These are phyloP conservation scores for Drosophila maculinotata DNA, from an alignment of 2,888 invertebrate genomes.

Conservation along the genomic window DNA sequence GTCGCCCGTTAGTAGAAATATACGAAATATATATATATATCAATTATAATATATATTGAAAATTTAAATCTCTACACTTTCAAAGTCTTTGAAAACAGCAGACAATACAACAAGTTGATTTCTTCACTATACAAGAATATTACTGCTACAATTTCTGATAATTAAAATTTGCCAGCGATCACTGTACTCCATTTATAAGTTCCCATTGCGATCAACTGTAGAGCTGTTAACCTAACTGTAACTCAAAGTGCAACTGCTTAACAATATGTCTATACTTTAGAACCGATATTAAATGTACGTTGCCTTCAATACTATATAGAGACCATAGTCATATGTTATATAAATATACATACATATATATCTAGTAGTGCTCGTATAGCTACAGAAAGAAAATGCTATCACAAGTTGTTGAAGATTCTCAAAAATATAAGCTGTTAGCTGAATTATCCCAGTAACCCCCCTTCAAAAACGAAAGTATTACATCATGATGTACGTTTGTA, in stretches of 20 bases:
- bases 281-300: slow-evolving; percentile 39
- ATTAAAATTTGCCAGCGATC: not conserved
- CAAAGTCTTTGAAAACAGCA: no score
- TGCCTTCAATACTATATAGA: slow-evolving; percentile 51
- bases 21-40: not conserved
- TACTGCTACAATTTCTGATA: not conserved
- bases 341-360: slow-evolving; percentile 26
- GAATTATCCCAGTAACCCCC: slow-evolving; percentile 31
- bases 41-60: not conserved
- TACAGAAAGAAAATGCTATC: slow-evolving; percentile 12
- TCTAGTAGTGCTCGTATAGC: slow-evolving; percentile 21
- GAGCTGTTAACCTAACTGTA: slow-evolving; percentile 30
- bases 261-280: slow-evolving; percentile 43
- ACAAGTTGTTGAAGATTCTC: slow-evolving; percentile 64
- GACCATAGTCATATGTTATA: slow-evolving; percentile 40
- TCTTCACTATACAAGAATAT: no score
- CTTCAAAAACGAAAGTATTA: slow-evolving; percentile 23
- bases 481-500: slow-evolving; percentile 18
- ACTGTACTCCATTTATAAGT: slow-evolving; percentile 18
- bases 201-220: slow-evolving; percentile 12
- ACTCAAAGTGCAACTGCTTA: slow-evolving; percentile 51
- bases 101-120: no score
- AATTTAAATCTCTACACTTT: no score
- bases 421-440: slow-evolving; percentile 61
- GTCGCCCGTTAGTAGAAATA: not conserved